A percentile compares a stretch with the other conserved stretches of the same genome.
These are phyloP conservation scores for Pandemis cinnamomeana DNA, from an alignment of 2,888 invertebrate species.

Conservation along the genomic window DNA sequence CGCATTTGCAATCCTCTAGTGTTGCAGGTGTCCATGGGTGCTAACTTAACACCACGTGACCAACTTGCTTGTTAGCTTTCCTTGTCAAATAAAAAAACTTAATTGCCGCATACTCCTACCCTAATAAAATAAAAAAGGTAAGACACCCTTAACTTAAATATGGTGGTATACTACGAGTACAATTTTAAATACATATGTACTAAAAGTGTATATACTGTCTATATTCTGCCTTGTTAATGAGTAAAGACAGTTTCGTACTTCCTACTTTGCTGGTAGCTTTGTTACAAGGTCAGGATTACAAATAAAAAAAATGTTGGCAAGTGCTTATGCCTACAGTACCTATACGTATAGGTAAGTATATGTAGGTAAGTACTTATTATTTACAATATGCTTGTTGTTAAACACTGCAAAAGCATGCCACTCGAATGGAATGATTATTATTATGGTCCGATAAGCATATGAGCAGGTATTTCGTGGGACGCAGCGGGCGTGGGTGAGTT, in stretches of 20 bases:
- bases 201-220: neutral
- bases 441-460: constrained; percentile 2
- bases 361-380: neutral
- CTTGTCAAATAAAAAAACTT: too few relatives aligned
- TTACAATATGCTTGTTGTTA: neutral
- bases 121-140: too few relatives aligned
- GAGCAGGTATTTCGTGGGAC: constrained; percentile 18
- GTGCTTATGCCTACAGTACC: constrained; percentile 3
- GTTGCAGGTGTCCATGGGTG: too few relatives aligned
- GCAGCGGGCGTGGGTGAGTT: constrained; percentile 25
- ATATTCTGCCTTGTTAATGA: neutral
- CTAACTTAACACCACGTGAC: too few relatives aligned
- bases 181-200: too few relatives aligned
- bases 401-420: constrained; percentile 7
- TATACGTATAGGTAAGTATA: too few relatives aligned
- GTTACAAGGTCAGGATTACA: constrained; percentile 15
- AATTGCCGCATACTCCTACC: too few relatives aligned
- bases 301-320: constrained; percentile 19
- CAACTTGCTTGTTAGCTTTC: too few relatives aligned
- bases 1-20: too few relatives aligned
- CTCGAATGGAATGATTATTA: constrained; percentile 14
- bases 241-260: constrained; percentile 20
- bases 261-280: constrained; percentile 27
- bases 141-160: too few relatives aligned
- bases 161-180: too few relatives aligned